These are phyloP conservation scores for Craniophora ligustri DNA, from an alignment of 2,888 invertebrate species.

Conservation along the genomic window DNA sequence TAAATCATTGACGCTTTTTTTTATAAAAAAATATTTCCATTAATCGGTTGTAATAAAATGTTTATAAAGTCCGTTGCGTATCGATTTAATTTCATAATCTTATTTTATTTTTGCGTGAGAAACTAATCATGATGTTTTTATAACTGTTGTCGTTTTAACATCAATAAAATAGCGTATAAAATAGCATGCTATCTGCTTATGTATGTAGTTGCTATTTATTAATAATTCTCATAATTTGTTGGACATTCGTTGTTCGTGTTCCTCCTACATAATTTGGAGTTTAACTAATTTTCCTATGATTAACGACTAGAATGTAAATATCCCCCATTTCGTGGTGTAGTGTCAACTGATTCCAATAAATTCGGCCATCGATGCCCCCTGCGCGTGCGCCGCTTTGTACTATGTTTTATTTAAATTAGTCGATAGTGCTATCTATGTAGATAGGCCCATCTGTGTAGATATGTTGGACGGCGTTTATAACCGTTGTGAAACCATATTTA, in stretches of 20 bases:
- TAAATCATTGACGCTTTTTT: too few species aligned
- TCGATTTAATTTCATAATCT: too few species aligned
- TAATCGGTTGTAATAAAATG: too few species aligned
- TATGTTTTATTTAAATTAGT: conserved; percentile 52
- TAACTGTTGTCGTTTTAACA: neutral
- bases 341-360: conserved; percentile 46
- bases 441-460: conserved; percentile 29
- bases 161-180: neutral
- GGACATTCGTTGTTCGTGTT: conserved; percentile 10
- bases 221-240: neutral
- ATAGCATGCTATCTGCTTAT: neutral
- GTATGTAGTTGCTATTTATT: neutral
- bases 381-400: conserved; percentile 48
- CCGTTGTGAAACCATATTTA: conserved; percentile 27
- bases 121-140: too few species aligned
- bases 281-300: conserved; percentile 45
- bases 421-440: conserved; percentile 41
- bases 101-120: too few species aligned
- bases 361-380: conserved; percentile 50
- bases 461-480: conserved; percentile 17
- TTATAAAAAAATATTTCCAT: too few species aligned
- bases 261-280: conserved; percentile 25
- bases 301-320: conserved; percentile 33
- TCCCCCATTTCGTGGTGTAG: conserved; percentile 13
- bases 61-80: too few species aligned